Evolutionary conservation across 2,797 vertebrate species (phyloP).

Genomic region (Vultur gryphus): DNA sequence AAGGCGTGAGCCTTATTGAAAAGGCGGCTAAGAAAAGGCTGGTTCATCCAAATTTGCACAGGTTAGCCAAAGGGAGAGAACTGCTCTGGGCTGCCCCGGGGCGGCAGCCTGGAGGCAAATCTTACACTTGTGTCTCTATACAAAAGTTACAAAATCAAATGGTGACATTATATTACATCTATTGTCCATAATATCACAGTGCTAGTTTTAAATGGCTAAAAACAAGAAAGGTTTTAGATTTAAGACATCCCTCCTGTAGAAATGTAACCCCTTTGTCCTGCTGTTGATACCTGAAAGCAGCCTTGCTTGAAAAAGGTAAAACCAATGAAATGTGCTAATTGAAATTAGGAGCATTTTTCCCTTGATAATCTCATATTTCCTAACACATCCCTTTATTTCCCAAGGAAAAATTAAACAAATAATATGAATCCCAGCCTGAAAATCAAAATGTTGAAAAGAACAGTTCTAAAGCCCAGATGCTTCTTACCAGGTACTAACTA

Average conservation of each 20-base stretch:
- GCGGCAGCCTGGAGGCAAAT: conserved; percentile 13
- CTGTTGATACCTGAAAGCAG: conserved; percentile 29
- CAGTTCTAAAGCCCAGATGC: conserved; percentile 69
- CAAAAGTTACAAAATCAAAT: conserved; percentile 71
- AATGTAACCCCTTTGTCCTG: conserved; percentile 32
- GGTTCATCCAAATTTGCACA: conserved; percentile 30
- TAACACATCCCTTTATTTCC: conserved; percentile 22
- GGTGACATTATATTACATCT: conserved; percentile 72
- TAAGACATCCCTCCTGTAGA: conserved; percentile 48
- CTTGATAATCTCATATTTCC: background rate
- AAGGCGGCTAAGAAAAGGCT: conserved; percentile 45
- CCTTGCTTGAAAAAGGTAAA: conserved; percentile 39
- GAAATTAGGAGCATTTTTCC: conserved; percentile 29
- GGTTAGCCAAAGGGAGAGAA: conserved; percentile 34
- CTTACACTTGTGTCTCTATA: conserved; percentile 52
- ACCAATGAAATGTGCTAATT: conserved; percentile 47
- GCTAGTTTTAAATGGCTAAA: conserved; percentile 71
- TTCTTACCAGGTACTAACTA: conserved; percentile 60
- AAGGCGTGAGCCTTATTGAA: background rate
- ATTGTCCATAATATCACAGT: conserved; percentile 72
- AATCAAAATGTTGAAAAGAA: conserved; percentile 59
- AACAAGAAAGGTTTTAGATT: conserved; percentile 53
- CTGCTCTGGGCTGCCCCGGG: background rate
- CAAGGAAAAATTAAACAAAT: conserved; percentile 51
- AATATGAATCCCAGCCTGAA: conserved; percentile 64